Conservation (phyloP, 2,113 vertebrate species). For the Ameiurus melas region DNA sequence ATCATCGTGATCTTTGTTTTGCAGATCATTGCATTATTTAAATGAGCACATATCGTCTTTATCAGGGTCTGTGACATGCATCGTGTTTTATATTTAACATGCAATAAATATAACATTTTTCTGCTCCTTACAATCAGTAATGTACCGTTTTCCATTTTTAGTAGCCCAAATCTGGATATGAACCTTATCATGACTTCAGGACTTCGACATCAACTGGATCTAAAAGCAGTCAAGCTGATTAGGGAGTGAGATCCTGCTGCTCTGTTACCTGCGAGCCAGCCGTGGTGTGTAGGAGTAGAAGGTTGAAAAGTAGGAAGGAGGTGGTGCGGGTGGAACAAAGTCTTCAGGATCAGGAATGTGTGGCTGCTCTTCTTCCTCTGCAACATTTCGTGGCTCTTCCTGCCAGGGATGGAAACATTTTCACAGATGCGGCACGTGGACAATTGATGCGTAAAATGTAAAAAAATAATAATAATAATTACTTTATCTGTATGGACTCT, state of each 20-base stretch:
- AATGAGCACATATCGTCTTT: neutral
- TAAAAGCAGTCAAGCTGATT: neutral
- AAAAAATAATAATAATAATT: neutral
- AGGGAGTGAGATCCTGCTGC: neutral
- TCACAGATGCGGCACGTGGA: neutral
- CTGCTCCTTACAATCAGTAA: neutral
- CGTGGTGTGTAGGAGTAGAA: constrained; percentile 72
- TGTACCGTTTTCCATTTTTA: neutral
- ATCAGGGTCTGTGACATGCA: neutral
- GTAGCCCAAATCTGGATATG: neutral
- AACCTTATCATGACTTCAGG: neutral
- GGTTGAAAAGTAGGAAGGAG: constrained; percentile 82
- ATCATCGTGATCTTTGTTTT: neutral
- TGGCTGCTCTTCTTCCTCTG: constrained; percentile 73
- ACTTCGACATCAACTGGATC: neutral
- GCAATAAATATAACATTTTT: neutral
- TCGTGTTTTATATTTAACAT: neutral
- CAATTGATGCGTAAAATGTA: neutral
- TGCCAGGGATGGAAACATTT: constrained; percentile 48
- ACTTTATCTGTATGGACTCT: constrained; percentile 53
- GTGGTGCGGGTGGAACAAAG: constrained; percentile 78
- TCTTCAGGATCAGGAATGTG: constrained; percentile 73
- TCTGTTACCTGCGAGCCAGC: constrained; percentile 72
- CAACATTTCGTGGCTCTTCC: constrained; percentile 72
- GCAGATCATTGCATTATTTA: too few relatives aligned